Conservation (phyloP, 2,888 invertebrate genomes). For the Chrysotoxum bicinctum region DNA sequence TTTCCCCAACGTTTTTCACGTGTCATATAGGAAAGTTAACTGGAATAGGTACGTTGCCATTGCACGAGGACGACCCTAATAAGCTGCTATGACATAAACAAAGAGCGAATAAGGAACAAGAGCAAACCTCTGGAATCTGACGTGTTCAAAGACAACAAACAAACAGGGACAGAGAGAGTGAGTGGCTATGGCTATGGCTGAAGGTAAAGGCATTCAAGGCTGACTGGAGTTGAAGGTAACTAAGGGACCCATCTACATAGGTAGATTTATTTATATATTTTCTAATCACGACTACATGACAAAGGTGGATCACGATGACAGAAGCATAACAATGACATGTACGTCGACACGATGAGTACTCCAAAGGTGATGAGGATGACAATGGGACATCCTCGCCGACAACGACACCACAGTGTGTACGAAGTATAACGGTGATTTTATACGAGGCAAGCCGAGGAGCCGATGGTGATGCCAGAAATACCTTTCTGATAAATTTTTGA, state of each 20-base stretch:
- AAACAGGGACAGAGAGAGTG: not conserved
- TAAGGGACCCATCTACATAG: not conserved
- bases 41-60: not conserved
- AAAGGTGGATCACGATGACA: constrained; percentile 68
- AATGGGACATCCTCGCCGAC: constrained; percentile 11
- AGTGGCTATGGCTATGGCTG: not conserved
- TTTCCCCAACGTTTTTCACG: constrained; percentile 29
- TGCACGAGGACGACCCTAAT: constrained; percentile 41
- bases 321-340: constrained; percentile 46
- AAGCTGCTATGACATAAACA: constrained; percentile 47
- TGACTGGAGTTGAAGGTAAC: constrained; percentile 4
- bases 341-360: not conserved
- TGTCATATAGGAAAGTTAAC: not conserved
- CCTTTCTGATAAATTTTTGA: constrained; percentile 59
- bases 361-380: constrained; percentile 40
- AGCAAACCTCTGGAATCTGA: constrained; percentile 16
- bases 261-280: constrained; percentile 55
- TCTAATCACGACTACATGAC: constrained; percentile 69
- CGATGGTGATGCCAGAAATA: constrained; percentile 34
- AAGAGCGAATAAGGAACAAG: constrained; percentile 35
- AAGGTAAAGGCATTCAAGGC: constrained; percentile 12
- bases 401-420: constrained; percentile 16
- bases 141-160: constrained; percentile 15
- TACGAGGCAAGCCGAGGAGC: not conserved
- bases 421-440: constrained; percentile 12